Conservation (phyloP, 2,797 vertebrate genomes). For the Leucoraja ocellata region DNA sequence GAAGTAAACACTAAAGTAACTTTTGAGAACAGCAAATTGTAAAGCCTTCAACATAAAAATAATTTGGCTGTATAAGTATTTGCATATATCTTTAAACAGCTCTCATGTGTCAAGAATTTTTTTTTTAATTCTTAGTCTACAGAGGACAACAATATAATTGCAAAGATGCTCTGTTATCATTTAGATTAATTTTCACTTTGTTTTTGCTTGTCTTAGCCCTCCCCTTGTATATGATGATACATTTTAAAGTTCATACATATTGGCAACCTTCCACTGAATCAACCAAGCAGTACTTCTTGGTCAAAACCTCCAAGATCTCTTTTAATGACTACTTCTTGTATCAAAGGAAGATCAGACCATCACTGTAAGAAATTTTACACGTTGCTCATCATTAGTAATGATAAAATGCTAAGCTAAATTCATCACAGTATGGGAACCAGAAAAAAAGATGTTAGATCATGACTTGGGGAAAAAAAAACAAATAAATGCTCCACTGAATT, state of each 20-base stretch:
- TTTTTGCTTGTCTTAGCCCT: too few species aligned
- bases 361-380: not conserved
- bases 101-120: not conserved
- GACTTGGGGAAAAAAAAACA: not conserved
- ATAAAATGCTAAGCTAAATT: not conserved
- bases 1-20: not conserved
- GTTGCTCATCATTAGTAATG: not conserved
- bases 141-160: not conserved
- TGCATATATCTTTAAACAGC: not conserved
- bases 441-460: constrained; percentile 12
- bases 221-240: not conserved
- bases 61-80: not conserved
- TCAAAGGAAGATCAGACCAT: not conserved
- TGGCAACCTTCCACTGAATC: not conserved
- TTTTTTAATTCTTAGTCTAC: not conserved
- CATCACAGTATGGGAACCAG: constrained; percentile 22
- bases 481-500: not conserved
- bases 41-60: not conserved
- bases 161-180: not conserved
- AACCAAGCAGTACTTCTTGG: constrained; percentile 17
- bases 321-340: constrained; percentile 31
- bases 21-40: not conserved
- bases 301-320: constrained; percentile 13
- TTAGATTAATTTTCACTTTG: not conserved
- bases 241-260: not conserved